Conservation (phyloP, 2,113 vertebrate genomes). For the Micronisus gabar region DNA sequence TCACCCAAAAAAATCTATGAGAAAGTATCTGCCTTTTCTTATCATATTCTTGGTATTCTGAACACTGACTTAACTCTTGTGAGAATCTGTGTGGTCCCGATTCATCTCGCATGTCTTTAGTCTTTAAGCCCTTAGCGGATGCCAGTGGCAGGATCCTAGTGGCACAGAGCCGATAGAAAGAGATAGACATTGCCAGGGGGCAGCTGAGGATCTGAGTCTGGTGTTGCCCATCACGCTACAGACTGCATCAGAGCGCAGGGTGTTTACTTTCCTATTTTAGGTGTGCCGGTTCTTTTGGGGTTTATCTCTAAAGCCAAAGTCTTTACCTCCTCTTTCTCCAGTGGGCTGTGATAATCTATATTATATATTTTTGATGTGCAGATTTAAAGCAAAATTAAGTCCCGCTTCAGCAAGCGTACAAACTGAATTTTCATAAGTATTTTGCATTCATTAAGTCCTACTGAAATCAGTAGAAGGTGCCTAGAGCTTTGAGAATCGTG, state of each 20-base stretch:
- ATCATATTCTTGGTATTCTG: background rate
- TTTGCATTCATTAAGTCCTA: background rate
- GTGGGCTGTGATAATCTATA: background rate
- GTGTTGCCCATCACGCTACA: background rate
- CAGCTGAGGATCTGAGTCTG: background rate
- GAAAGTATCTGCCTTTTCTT: background rate
- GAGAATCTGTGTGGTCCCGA: background rate
- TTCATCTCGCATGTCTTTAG: background rate
- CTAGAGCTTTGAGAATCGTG: background rate
- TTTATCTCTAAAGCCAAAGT: background rate
- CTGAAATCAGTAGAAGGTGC: background rate
- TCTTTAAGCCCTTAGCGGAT: background rate
- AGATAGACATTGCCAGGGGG: background rate
- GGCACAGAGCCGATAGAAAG: background rate
- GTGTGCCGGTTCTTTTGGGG: background rate
- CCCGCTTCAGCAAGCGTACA: background rate
- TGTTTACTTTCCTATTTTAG: background rate
- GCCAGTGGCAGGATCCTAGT: background rate
- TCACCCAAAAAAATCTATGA: background rate
- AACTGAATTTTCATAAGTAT: background rate
- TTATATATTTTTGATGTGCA: background rate
- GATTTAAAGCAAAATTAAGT: background rate
- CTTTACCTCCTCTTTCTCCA: background rate
- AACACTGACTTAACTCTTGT: background rate
- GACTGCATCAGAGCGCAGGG: background rate